phyloP scores from a whole-genome alignment of 2,888 invertebrate genomes.

The Ennomos fuscantarius region DNA sequence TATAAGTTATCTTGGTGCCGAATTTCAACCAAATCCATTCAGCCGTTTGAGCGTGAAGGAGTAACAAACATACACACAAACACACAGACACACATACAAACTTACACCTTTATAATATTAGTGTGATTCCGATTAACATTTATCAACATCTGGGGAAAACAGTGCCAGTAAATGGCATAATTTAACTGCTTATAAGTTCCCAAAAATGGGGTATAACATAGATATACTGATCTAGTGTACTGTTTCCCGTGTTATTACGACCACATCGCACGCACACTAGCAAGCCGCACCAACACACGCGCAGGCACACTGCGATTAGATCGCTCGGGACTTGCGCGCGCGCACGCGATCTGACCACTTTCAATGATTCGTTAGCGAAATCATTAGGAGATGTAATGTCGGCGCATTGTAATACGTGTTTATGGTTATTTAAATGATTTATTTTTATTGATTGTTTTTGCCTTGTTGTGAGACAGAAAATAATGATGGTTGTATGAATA shows the following conservation, averaged over 20 bases:
- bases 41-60: no score
- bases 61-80: no score
- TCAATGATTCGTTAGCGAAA: slow-evolving; percentile 85
- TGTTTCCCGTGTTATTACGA: slow-evolving; percentile 52
- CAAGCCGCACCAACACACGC: slow-evolving; percentile 49
- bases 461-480: slow-evolving; percentile 84
- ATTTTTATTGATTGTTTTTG: slow-evolving; percentile 85
- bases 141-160: no score
- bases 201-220: no score
- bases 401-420: slow-evolving; percentile 83
- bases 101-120: no score
- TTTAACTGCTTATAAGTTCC: no score
- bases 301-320: slow-evolving; percentile 55
- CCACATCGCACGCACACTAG: slow-evolving; percentile 69
- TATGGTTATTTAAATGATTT: slow-evolving; percentile 85
- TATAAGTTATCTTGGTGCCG: no score
- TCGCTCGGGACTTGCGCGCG: slow-evolving; percentile 61
- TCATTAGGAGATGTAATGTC: slow-evolving; percentile 85
- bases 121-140: no score
- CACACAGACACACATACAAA: no score
- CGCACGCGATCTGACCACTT: slow-evolving; percentile 83
- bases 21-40: no score
- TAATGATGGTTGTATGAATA: slow-evolving; percentile 81
- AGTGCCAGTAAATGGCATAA: no score
- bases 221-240: slow-evolving; percentile 25